A percentile compares a stretch with the other conserved stretches of the same genome.
Evolutionary conservation across 2,888 invertebrate species (phyloP).

Genomic region (Caprella mutica): DNA sequence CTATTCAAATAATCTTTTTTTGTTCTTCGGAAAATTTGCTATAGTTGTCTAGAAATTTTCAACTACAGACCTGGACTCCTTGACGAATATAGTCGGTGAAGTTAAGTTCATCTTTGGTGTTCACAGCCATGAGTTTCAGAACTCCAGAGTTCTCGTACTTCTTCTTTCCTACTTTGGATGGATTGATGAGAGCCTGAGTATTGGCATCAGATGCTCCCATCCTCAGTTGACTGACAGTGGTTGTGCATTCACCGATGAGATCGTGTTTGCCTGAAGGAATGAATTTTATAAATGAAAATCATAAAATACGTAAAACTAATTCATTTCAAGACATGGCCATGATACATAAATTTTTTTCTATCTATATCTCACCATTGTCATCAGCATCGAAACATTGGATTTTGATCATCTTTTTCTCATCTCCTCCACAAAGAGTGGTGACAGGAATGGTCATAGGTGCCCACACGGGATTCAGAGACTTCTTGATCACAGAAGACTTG

Average conservation of each 20-base stretch:
- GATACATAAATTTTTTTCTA: background rate
- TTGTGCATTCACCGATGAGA: conserved; percentile 43
- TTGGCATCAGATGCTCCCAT: conserved; percentile 15
- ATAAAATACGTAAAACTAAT: background rate
- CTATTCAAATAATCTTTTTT: too few relatives aligned
- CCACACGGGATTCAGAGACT: conserved; percentile 47
- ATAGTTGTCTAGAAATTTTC: too few relatives aligned
- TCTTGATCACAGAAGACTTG: conserved; percentile 47
- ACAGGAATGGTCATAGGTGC: conserved; percentile 40
- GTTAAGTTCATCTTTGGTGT: conserved; percentile 35
- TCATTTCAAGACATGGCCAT: background rate
- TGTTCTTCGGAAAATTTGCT: too few relatives aligned
- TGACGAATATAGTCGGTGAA: conserved; percentile 47
- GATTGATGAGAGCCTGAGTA: conserved; percentile 41
- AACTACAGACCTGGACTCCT: conserved; percentile 40
- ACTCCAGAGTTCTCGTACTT: conserved; percentile 46
- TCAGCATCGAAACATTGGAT: conserved; percentile 47
- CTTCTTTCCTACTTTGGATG: conserved; percentile 44
- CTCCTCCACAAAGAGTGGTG: conserved; percentile 42
- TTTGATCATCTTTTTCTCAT: conserved; percentile 43
- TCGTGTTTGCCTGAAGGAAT: conserved; percentile 42
- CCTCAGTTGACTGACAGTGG: conserved; percentile 38
- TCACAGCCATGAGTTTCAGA: conserved; percentile 39
- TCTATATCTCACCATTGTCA: conserved; percentile 8
- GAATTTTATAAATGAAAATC: background rate